A percentile compares a stretch with the other conserved stretches of the same genome.
Conservation (phyloP, 2,888 invertebrate genomes). For the Cybosia mesomella region DNA sequence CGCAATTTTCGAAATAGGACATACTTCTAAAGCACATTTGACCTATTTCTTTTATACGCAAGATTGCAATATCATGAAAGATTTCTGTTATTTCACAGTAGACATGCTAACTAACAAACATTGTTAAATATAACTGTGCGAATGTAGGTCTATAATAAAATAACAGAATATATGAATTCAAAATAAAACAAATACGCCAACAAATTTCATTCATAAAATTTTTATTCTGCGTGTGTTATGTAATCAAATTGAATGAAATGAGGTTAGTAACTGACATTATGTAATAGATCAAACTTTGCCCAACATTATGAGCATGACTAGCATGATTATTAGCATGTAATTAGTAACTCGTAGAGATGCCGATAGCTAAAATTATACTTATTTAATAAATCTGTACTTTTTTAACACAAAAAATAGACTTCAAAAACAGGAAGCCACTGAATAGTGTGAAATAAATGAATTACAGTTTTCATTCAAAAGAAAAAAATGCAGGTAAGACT, state of each 20-base stretch:
- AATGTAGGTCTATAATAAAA: conserved; percentile 75
- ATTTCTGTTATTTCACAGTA: conserved; percentile 57
- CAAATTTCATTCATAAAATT: conserved; percentile 76
- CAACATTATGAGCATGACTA: conserved; percentile 56
- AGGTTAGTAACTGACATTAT: conserved; percentile 64
- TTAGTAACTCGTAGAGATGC: conserved; percentile 13
- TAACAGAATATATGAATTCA: conserved; percentile 61
- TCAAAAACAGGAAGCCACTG: no score
- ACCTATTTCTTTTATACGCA: conserved; percentile 55
- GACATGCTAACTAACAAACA: conserved; percentile 56
- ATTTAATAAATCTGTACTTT: no score
- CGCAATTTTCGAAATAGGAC: conserved; percentile 55
- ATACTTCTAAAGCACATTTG: conserved; percentile 51
- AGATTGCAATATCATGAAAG: conserved; percentile 57
- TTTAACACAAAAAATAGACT: no score
- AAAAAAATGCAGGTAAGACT: no score
- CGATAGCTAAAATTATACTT: background rate
- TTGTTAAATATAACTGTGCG: conserved; percentile 62
- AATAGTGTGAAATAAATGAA: no score
- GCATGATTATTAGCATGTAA: conserved; percentile 43
- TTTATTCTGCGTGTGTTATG: conserved; percentile 66
- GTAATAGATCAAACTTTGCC: conserved; percentile 59
- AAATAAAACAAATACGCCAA: conserved; percentile 66
- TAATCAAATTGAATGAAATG: conserved; percentile 72
- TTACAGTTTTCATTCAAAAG: no score